Evolutionary conservation across 2,888 invertebrate genomes (phyloP).

Genomic region (Hypomecis punctinalis): DNA sequence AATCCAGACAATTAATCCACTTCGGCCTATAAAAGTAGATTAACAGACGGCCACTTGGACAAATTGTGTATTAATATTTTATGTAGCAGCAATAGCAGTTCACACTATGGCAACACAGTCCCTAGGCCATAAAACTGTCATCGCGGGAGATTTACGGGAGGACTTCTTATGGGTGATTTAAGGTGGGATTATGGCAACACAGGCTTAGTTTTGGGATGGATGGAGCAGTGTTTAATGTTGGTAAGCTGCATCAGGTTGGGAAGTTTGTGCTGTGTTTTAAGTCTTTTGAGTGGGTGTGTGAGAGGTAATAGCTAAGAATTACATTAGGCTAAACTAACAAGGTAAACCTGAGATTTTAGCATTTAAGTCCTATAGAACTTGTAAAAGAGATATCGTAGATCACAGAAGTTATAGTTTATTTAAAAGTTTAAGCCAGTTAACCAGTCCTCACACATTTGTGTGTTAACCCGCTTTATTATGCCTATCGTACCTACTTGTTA

Average conservation of each 20-base stretch:
- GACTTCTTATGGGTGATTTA: slow-evolving; percentile 81
- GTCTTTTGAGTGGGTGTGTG: not conserved
- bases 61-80: slow-evolving; percentile 85
- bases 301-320: too few species aligned
- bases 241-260: not conserved
- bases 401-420: too few species aligned
- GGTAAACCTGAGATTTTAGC: too few species aligned
- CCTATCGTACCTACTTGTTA: too few species aligned
- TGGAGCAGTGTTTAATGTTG: slow-evolving; percentile 22
- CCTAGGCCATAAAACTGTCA: slow-evolving; percentile 78
- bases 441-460: too few species aligned
- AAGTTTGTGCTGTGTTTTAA: not conserved
- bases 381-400: too few species aligned
- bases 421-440: too few species aligned
- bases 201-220: slow-evolving; percentile 28
- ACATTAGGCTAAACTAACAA: too few species aligned
- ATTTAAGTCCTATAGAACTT: too few species aligned
- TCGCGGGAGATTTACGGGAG: slow-evolving; percentile 74
- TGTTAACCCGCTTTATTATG: too few species aligned
- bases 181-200: slow-evolving; percentile 67
- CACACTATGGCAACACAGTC: slow-evolving; percentile 61
- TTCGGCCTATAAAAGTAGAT: slow-evolving; percentile 79
- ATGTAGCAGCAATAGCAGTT: slow-evolving; percentile 73
- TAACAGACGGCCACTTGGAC: slow-evolving; percentile 80
- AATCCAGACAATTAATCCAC: slow-evolving; percentile 70